phyloP scores from a whole-genome alignment of 1,140 invertebrate genomes.

The Drosophila tsacasi region DNA sequence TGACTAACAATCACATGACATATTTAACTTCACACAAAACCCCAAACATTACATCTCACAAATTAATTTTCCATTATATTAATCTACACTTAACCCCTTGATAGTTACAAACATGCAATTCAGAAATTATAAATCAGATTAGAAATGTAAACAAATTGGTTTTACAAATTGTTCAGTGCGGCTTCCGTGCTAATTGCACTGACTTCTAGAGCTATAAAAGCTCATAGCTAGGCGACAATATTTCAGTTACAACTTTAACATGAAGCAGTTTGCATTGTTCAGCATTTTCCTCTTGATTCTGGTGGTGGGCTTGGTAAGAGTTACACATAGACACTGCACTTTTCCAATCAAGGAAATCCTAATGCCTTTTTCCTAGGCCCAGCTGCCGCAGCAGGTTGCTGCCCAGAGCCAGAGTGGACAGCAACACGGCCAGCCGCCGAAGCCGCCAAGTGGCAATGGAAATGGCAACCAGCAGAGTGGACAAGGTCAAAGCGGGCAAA shows the following conservation, averaged over 20 bases:
- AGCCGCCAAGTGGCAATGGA: slow-evolving; percentile 34
- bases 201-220: slow-evolving; percentile 46
- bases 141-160: slow-evolving; percentile 21
- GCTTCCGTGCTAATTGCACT: background rate
- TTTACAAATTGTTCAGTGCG: slow-evolving; percentile 19
- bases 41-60: background rate
- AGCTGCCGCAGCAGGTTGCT: slow-evolving; percentile 36
- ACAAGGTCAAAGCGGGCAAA: slow-evolving; percentile 36
- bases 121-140: slow-evolving; percentile 30
- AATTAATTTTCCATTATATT: slow-evolving; percentile 12
- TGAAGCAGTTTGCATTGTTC: slow-evolving; percentile 69
- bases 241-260: slow-evolving; percentile 38
- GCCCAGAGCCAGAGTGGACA: slow-evolving; percentile 36
- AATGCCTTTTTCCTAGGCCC: slow-evolving; percentile 26
- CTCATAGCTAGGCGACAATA: slow-evolving; percentile 2
- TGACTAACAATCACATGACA: background rate
- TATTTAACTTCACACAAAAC: background rate
- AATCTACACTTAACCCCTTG: background rate
- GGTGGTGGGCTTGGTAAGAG: slow-evolving; percentile 60
- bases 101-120: slow-evolving; percentile 19
- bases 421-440: slow-evolving; percentile 18
- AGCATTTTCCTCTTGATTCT: slow-evolving; percentile 53
- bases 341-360: background rate
- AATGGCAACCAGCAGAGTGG: slow-evolving; percentile 42
- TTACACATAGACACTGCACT: background rate